Evolutionary conservation across 2,113 vertebrate genomes (phyloP).

Genomic region (mouse (Mus musculus)): DNA sequence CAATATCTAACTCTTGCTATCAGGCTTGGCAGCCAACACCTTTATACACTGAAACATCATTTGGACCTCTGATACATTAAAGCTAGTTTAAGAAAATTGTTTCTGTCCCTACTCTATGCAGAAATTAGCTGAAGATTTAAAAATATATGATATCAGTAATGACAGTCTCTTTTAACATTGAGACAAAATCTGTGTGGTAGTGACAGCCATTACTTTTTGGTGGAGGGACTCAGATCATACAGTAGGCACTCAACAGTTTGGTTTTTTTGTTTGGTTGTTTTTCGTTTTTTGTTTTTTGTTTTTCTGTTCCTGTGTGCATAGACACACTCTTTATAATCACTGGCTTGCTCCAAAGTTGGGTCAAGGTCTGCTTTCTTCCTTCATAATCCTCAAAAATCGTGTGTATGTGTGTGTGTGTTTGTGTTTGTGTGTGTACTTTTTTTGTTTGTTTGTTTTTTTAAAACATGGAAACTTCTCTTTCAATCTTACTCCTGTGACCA

Average conservation of each 20-base stretch:
- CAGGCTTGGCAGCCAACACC: background rate
- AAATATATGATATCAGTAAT: background rate
- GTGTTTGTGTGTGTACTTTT: background rate
- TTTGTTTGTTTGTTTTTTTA: background rate
- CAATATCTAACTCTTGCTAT: background rate
- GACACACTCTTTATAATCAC: accelerated
- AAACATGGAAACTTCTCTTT: background rate
- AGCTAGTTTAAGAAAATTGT: background rate
- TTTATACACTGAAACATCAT: background rate
- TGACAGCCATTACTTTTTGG: background rate
- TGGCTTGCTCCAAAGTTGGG: background rate
- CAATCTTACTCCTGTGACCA: background rate
- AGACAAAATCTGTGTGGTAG: background rate
- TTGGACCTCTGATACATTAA: background rate
- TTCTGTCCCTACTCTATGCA: background rate
- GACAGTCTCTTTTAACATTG: background rate
- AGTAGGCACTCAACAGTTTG: background rate
- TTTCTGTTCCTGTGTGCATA: background rate
- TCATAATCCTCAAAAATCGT: background rate
- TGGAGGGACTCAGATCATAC: background rate
- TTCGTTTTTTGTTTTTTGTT: background rate
- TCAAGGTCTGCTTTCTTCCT: background rate
- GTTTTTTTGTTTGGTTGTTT: no score
- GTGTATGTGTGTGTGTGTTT: background rate
- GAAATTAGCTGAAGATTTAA: no score